These are phyloP conservation scores for Pristionchus maxplancki DNA, from an alignment of 2,888 invertebrate species.

Conservation along the genomic window DNA sequence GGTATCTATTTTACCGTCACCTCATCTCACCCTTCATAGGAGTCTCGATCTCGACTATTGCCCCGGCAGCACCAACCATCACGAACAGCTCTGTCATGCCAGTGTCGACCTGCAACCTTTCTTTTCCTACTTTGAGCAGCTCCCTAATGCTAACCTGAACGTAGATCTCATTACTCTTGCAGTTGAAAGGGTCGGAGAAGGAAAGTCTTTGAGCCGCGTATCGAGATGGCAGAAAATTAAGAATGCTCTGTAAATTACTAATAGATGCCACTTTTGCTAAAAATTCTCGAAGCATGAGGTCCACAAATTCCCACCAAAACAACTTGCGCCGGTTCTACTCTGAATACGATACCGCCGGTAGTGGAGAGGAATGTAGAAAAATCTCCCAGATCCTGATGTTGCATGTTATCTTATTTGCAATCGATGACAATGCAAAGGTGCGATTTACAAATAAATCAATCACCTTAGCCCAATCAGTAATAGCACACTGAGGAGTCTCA, in stretches of 20 bases:
- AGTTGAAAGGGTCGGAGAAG: background rate
- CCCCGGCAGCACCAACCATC: background rate
- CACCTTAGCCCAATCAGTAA: background rate
- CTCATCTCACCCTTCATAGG: background rate
- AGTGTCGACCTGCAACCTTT: background rate
- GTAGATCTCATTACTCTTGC: background rate
- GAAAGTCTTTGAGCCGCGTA: slow-evolving; percentile 37
- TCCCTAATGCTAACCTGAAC: background rate
- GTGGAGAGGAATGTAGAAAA: background rate
- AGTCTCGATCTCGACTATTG: background rate
- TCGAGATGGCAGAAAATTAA: background rate
- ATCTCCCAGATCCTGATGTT: background rate
- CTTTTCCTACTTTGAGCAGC: background rate
- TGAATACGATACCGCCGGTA: slow-evolving; percentile 20
- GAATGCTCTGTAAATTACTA: background rate
- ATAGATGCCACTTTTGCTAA: too few species aligned
- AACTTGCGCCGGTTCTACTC: background rate
- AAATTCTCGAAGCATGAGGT: background rate
- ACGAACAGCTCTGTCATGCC: background rate
- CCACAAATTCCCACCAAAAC: too few species aligned
- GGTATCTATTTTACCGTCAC: background rate
- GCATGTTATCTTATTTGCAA: background rate
- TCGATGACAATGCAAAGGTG: background rate
- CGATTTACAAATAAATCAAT: background rate
- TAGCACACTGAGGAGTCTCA: background rate